Evolutionary conservation across 2,113 vertebrate genomes (phyloP).

Genomic region (Engystomops pustulosus): DNA sequence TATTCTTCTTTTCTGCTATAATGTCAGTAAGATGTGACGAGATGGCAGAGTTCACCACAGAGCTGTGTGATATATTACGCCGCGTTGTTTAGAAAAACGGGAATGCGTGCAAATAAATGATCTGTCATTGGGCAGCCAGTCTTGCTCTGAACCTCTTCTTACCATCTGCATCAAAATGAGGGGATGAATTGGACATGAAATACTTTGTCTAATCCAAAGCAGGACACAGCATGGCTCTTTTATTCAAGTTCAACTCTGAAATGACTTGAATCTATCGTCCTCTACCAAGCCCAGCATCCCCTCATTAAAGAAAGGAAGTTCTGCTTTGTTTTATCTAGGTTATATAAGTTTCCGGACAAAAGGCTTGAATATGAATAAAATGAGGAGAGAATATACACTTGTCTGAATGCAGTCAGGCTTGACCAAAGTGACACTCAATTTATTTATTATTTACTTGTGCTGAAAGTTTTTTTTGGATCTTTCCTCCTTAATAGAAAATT

Average conservation of each 20-base stretch:
- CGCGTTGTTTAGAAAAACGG: conserved; percentile 12
- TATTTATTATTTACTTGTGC: conserved; percentile 40
- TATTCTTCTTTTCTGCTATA: background rate
- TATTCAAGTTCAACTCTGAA: conserved; percentile 59
- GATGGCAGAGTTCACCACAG: background rate
- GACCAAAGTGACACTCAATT: conserved; percentile 26
- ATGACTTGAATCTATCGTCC: conserved; percentile 59
- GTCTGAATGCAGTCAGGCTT: conserved; percentile 42
- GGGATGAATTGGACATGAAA: conserved; percentile 59
- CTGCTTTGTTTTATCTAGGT: conserved; percentile 55
- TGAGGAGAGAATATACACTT: conserved; percentile 55
- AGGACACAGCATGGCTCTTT: conserved; percentile 54
- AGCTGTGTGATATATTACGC: background rate
- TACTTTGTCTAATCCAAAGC: conserved; percentile 58
- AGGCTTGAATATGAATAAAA: conserved; percentile 55
- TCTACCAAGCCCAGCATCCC: conserved; percentile 55
- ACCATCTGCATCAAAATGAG: conserved; percentile 58
- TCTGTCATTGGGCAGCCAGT: conserved; percentile 47
- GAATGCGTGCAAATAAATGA: conserved; percentile 38
- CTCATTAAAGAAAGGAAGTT: conserved; percentile 60
- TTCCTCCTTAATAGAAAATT: background rate
- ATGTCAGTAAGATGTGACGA: background rate
- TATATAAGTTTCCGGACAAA: conserved; percentile 56
- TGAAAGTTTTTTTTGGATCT: background rate
- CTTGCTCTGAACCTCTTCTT: conserved; percentile 32